Conservation (phyloP, 2,888 invertebrate genomes). For the Rotaria sp. region DNA sequence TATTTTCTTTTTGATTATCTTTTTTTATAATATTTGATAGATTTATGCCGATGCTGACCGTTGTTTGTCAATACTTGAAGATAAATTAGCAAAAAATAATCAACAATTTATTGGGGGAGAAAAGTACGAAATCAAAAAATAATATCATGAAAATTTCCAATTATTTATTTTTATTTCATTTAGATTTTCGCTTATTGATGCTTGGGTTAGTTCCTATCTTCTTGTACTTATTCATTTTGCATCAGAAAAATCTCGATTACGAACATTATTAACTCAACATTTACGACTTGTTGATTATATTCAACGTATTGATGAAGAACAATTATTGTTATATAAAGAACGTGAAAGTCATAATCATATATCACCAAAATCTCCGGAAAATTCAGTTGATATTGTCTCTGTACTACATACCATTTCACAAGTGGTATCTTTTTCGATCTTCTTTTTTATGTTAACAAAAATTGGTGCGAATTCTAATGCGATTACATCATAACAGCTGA, state of each 20-base stretch:
- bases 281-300: neutral
- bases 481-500: neutral
- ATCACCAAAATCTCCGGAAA: neutral
- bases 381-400: neutral
- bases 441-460: constrained; percentile 23
- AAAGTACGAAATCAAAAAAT: neutral
- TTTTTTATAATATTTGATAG: neutral
- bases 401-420: neutral
- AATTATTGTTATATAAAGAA: neutral
- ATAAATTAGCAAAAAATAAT: neutral
- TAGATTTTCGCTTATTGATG: constrained; percentile 21
- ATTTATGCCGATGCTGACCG: neutral
- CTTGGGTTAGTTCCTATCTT: constrained; percentile 19
- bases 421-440: constrained; percentile 7
- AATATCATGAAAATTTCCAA: neutral
- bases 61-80: neutral
- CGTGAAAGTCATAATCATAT: neutral
- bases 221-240: neutral
- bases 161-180: neutral
- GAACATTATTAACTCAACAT: neutral
- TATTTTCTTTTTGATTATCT: neutral
- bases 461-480: neutral
- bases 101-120: neutral
- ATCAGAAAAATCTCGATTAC: neutral
- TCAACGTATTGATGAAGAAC: constrained; percentile 11